These are phyloP conservation scores for Cephonodes hylas DNA, from an alignment of 2,888 invertebrate genomes.

Conservation along the genomic window DNA sequence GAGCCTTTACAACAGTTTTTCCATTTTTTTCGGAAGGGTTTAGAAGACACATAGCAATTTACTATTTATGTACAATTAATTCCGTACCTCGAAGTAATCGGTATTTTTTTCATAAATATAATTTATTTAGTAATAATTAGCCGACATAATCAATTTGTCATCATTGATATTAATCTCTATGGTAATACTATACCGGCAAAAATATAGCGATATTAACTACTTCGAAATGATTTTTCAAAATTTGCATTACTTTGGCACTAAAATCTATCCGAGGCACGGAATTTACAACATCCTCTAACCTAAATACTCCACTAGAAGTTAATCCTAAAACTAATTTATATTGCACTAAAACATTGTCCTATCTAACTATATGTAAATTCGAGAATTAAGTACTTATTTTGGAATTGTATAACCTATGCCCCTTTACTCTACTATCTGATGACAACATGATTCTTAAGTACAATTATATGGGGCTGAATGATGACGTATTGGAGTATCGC, in stretches of 20 bases:
- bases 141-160: too few species aligned
- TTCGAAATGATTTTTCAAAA: too few species aligned
- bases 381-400: constrained; percentile 16
- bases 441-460: neutral
- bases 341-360: constrained; percentile 31
- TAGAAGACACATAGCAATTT: too few species aligned
- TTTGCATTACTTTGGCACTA: neutral
- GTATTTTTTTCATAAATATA: neutral
- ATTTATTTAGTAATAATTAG: too few species aligned
- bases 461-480: constrained; percentile 1
- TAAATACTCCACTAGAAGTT: neutral
- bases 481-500: neutral
- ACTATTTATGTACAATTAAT: too few species aligned
- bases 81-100: neutral
- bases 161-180: too few species aligned
- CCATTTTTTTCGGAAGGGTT: too few species aligned
- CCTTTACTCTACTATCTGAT: constrained; percentile 15
- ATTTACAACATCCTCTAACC: neutral
- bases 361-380: constrained; percentile 22
- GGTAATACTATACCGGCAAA: too few species aligned
- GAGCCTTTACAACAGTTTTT: neutral
- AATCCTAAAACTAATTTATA: constrained; percentile 18
- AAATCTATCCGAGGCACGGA: neutral
- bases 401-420: constrained; percentile 44
- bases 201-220: too few species aligned